Evolutionary conservation across 2,113 vertebrate genomes (phyloP).

Genomic region (Eubucco bourcierii): DNA sequence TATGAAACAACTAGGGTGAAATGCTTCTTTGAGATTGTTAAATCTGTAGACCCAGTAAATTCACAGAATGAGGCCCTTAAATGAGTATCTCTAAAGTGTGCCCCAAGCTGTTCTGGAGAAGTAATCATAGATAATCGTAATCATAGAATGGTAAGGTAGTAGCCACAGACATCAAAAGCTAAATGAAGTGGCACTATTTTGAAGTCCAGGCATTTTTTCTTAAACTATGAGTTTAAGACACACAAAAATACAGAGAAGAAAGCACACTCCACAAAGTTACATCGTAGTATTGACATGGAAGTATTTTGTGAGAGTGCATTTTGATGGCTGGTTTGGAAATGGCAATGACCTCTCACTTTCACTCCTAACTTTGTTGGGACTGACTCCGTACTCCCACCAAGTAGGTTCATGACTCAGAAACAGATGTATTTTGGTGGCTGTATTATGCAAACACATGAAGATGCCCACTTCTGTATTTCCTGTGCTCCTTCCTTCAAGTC

Average conservation of each 20-base stretch:
- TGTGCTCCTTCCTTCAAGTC: background rate
- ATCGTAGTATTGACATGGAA: background rate
- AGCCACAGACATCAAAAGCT: background rate
- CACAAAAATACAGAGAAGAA: background rate
- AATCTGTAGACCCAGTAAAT: background rate
- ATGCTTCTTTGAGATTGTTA: background rate
- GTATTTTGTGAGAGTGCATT: background rate
- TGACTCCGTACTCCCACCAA: background rate
- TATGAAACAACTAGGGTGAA: background rate
- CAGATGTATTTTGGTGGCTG: background rate
- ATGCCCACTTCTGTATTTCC: background rate
- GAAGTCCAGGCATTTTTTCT: background rate
- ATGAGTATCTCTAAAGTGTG: background rate
- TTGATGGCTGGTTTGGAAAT: background rate
- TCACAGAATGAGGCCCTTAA: slow-evolving; percentile 12
- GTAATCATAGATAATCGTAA: background rate
- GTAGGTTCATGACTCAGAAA: background rate
- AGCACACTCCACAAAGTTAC: background rate
- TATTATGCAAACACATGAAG: background rate
- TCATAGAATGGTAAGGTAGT: background rate
- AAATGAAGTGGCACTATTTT: background rate
- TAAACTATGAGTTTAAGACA: background rate
- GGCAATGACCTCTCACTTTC: background rate
- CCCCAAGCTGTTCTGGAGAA: background rate
- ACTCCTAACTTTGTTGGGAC: background rate